Conservation (phyloP, 2,888 invertebrate species). For the Leptopilina syphax region DNA sequence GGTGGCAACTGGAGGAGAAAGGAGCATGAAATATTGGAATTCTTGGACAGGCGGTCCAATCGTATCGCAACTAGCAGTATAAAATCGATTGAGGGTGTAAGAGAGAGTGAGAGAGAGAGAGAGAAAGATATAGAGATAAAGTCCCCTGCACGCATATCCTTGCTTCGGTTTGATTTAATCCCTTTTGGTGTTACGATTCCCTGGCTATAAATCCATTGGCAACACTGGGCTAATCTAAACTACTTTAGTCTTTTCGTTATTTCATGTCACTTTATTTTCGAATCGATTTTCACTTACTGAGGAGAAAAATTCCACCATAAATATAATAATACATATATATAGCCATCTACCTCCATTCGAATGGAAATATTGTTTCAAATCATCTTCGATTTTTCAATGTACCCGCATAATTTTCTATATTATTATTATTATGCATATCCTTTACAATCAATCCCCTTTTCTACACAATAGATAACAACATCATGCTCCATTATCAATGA, state of each 20-base stretch:
- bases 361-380: too few species aligned
- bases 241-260: slow-evolving; percentile 31
- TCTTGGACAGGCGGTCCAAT: slow-evolving; percentile 52
- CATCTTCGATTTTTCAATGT: too few species aligned
- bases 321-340: too few species aligned
- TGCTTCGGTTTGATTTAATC: slow-evolving; percentile 36
- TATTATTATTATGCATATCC: too few species aligned
- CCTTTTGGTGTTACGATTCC: slow-evolving; percentile 38
- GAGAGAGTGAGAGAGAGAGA: slow-evolving; percentile 43
- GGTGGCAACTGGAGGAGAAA: slow-evolving; percentile 47
- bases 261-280: slow-evolving; percentile 22
- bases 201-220: slow-evolving; percentile 52
- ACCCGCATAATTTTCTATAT: too few species aligned
- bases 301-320: neutral
- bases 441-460: too few species aligned
- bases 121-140: slow-evolving; percentile 40
- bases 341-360: too few species aligned
- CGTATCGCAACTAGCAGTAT: slow-evolving; percentile 42
- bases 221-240: slow-evolving; percentile 49
- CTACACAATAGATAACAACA: too few species aligned
- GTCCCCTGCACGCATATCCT: slow-evolving; percentile 37
- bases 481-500: too few species aligned
- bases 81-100: slow-evolving; percentile 42
- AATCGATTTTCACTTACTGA: slow-evolving; percentile 18
- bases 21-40: slow-evolving; percentile 64